These are phyloP conservation scores for Odontamblyopus lacepedii DNA, from an alignment of 2,797 vertebrate genomes.

Conservation along the genomic window DNA sequence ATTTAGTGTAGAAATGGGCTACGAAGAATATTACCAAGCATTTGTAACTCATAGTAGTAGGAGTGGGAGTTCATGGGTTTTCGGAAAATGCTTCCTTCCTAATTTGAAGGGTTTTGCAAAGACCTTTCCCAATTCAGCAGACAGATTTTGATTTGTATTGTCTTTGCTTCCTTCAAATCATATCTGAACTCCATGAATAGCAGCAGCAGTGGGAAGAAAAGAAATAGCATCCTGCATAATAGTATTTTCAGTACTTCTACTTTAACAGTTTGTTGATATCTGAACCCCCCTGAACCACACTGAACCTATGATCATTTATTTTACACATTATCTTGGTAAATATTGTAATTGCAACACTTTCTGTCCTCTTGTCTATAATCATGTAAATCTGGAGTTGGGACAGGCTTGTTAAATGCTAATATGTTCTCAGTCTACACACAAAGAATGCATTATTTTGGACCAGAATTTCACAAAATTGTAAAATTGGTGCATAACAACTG, in stretches of 20 bases:
- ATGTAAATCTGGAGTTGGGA: constrained; percentile 18
- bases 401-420: constrained; percentile 37
- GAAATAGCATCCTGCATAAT: no score
- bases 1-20: no score
- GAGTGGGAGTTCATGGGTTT: no score
- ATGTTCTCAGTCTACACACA: constrained; percentile 9
- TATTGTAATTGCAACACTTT: background rate
- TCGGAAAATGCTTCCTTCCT: no score
- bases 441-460: background rate
- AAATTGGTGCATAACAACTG: constrained; percentile 4
- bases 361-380: constrained; percentile 15
- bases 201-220: no score
- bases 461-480: background rate
- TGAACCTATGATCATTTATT: constrained; percentile 2
- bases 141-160: no score
- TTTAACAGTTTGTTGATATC: background rate
- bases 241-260: background rate
- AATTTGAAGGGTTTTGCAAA: no score
- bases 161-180: no score
- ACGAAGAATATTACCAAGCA: no score
- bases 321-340: constrained; percentile 1
- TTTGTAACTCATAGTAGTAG: no score
- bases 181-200: no score
- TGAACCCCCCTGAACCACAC: background rate
- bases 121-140: no score